Evolutionary conservation across 2,113 vertebrate genomes (phyloP).

Genomic region (Passer montanus): DNA sequence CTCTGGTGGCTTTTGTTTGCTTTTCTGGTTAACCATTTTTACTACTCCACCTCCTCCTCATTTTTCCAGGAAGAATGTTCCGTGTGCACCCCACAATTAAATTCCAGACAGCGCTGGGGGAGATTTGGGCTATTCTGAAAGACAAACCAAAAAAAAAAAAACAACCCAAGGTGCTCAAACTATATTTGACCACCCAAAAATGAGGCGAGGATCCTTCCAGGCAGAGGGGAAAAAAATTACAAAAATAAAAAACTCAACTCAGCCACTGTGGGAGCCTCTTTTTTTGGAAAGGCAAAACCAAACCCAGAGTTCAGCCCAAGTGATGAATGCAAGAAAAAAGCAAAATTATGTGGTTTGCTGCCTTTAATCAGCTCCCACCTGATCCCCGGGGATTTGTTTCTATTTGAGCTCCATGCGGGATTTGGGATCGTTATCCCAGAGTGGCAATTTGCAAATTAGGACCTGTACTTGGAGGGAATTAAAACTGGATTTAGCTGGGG

Average conservation of each 20-base stretch:
- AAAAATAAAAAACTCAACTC: not conserved
- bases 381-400: not conserved
- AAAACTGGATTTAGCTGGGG: not conserved
- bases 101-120: constrained; percentile 25
- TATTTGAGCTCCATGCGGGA: not conserved
- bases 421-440: not conserved
- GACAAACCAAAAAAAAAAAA: not conserved
- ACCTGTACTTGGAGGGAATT: not conserved
- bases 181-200: constrained; percentile 33
- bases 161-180: not conserved
- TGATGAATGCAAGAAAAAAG: not conserved
- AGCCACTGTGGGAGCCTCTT: not conserved
- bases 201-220: not conserved
- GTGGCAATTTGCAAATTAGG: constrained; percentile 9
- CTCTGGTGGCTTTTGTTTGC: not conserved
- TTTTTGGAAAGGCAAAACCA: not conserved
- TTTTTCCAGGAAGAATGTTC: constrained; percentile 55
- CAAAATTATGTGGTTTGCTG: not conserved
- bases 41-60: not conserved
- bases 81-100: constrained; percentile 49
- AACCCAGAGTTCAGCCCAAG: not conserved
- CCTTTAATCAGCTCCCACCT: not conserved
- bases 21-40: constrained; percentile 39
- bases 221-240: not conserved
- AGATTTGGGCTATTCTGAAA: constrained; percentile 11